A percentile compares a stretch with the other conserved stretches of the same genome.
Evolutionary conservation across 1,140 invertebrate species (phyloP).

Genomic region (Choristoneura fumiferana): DNA sequence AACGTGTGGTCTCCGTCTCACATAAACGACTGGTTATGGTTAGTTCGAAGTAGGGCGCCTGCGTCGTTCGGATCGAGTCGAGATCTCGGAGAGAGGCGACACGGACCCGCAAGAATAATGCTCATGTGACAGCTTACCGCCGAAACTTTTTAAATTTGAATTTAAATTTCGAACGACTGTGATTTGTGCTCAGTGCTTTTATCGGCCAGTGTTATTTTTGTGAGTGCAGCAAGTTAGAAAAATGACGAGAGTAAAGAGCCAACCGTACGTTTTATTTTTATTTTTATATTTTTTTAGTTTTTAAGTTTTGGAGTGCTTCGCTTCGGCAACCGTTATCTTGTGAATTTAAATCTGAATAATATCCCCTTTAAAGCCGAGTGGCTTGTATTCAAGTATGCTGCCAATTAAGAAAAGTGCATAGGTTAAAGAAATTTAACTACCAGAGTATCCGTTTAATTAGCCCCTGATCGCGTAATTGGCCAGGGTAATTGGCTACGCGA

Average conservation of each 20-base stretch:
- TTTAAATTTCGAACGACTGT: conserved; percentile 42
- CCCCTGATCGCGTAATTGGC: no score
- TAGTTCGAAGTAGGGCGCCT: conserved; percentile 65
- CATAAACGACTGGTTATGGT: conserved; percentile 53
- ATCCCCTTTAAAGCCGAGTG: not conserved
- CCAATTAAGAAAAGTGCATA: not conserved
- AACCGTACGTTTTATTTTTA: conserved; percentile 46
- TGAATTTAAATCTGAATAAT: not conserved
- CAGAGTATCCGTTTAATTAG: not conserved
- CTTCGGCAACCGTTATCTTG: not conserved
- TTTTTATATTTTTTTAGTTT: conserved; percentile 19
- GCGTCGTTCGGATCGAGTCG: conserved; percentile 55
- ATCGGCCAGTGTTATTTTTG: conserved; percentile 30
- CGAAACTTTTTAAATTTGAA: conserved; percentile 57
- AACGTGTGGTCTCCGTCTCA: conserved; percentile 50
- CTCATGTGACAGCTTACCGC: conserved; percentile 70
- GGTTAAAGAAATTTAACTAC: not conserved
- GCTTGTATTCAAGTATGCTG: not conserved
- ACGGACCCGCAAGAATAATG: conserved; percentile 68
- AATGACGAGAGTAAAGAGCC: conserved; percentile 50
- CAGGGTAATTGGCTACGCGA: not conserved
- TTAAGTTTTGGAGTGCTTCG: not conserved
- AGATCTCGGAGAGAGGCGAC: conserved; percentile 71
- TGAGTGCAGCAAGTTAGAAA: conserved; percentile 28
- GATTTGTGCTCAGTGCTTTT: conserved; percentile 46